Conservation (phyloP, 2,797 vertebrate species). For the Octomys mimax region DNA sequence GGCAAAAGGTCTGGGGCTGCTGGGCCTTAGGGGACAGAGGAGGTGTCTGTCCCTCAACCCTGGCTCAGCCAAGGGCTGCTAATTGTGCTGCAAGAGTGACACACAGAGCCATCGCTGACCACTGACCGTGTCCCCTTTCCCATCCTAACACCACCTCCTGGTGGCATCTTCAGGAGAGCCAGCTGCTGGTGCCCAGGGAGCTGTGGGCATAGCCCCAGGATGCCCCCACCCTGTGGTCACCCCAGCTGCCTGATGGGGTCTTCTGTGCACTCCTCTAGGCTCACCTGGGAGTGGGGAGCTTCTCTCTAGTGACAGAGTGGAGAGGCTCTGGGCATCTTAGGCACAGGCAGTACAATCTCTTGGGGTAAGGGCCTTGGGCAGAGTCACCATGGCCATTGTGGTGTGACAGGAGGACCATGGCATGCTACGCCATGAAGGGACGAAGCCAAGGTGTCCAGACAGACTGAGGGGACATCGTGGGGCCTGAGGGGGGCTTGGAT, state of each 20-base stretch:
- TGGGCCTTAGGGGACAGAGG: background rate
- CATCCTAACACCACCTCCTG: background rate
- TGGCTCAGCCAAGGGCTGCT: background rate
- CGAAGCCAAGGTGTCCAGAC: background rate
- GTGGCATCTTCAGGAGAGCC: background rate
- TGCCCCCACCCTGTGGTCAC: background rate
- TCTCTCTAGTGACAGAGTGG: background rate
- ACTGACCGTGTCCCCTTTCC: rapidly evolving
- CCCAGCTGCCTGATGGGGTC: background rate
- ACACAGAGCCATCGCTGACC: background rate
- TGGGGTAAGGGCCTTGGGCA: background rate
- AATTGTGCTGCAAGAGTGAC: background rate
- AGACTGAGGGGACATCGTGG: background rate
- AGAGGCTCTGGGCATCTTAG: background rate
- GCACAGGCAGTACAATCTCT: no score
- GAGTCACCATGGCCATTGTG: background rate
- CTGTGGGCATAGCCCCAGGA: background rate
- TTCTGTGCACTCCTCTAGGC: background rate
- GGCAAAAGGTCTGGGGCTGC: background rate
- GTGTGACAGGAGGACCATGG: rapidly evolving
- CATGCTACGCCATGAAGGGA: background rate
- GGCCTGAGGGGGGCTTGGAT: background rate
- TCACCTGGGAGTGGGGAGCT: background rate
- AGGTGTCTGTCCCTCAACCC: background rate
- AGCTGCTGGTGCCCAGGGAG: background rate